phyloP scores from a whole-genome alignment of 2,113 vertebrate species.

The Prionailurus bengalensis region DNA sequence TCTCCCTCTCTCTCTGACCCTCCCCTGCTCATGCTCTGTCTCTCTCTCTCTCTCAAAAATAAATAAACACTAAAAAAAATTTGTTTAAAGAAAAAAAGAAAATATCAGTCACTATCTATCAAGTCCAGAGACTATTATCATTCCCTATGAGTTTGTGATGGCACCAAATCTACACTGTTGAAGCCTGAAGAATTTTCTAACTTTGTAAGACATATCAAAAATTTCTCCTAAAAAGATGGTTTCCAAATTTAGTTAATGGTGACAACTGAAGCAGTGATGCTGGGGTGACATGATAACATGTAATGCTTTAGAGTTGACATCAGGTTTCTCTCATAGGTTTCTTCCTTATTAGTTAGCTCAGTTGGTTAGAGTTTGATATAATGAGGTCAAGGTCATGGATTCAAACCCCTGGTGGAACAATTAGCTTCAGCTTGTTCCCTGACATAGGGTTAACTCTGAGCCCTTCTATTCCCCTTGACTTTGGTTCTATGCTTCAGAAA shows the following conservation, averaged over 20 bases:
- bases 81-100: neutral
- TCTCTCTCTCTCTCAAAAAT: no score
- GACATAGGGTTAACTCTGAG: slow-evolving; percentile 14
- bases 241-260: neutral
- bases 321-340: neutral
- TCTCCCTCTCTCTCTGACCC: no score
- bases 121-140: neutral
- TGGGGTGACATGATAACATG: neutral
- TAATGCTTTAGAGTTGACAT: neutral
- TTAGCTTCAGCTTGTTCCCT: slow-evolving; percentile 48
- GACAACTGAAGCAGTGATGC: neutral
- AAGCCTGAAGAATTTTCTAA: neutral
- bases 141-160: neutral
- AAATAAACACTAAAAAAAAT: no score
- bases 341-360: slow-evolving; percentile 40
- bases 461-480: neutral
- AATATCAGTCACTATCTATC: neutral
- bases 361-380: slow-evolving; percentile 41
- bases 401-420: slow-evolving; percentile 52
- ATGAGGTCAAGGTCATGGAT: neutral
- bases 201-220: neutral
- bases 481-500: slow-evolving; percentile 25
- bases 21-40: no score
- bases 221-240: neutral
- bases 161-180: neutral